A percentile compares a stretch with the other conserved stretches of the same genome.
phyloP scores from a whole-genome alignment of 2,797 vertebrate genomes.

The Bucorvus abyssinicus region DNA sequence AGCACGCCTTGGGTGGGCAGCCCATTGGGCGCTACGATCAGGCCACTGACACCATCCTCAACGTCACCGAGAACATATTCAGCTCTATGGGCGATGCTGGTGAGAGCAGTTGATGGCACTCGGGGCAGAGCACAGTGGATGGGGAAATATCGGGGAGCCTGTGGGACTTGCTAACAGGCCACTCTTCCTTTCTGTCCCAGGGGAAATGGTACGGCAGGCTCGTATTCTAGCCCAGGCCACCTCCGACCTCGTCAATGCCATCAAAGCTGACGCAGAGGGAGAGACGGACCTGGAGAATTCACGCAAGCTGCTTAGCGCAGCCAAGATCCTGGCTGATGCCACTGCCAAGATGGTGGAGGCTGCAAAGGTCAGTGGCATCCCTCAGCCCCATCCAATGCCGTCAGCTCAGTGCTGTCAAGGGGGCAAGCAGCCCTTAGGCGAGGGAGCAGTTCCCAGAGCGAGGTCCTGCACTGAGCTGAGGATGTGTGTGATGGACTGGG shows the following conservation, averaged over 20 bases:
- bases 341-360: constrained; percentile 99
- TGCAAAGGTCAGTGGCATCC: constrained; percentile 83
- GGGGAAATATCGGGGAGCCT: background rate
- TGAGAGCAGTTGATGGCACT: constrained; percentile 56
- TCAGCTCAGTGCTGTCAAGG: accelerated
- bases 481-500: background rate
- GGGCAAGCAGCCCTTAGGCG: background rate
- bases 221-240: constrained; percentile 97
- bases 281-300: constrained; percentile 96
- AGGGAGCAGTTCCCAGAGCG: background rate
- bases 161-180: background rate
- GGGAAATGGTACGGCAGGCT: constrained; percentile 99
- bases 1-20: constrained; percentile 88
- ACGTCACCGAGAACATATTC: constrained; percentile 98
- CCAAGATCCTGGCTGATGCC: constrained; percentile 94
- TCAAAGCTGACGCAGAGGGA: constrained; percentile 95
- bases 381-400: accelerated
- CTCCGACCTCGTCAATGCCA: constrained; percentile 95
- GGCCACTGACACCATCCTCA: constrained; percentile 96
- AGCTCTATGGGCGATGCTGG: constrained; percentile 98
- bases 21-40: constrained; percentile 93
- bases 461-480: background rate
- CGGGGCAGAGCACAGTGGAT: accelerated
- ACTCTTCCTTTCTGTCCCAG: constrained; percentile 64
- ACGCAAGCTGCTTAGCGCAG: constrained; percentile 92